Percentiles rank a stretch among this genome's conserved stretches.
phyloP scores from a whole-genome alignment of 2,797 vertebrate species.

The Vespertilio murinus region DNA sequence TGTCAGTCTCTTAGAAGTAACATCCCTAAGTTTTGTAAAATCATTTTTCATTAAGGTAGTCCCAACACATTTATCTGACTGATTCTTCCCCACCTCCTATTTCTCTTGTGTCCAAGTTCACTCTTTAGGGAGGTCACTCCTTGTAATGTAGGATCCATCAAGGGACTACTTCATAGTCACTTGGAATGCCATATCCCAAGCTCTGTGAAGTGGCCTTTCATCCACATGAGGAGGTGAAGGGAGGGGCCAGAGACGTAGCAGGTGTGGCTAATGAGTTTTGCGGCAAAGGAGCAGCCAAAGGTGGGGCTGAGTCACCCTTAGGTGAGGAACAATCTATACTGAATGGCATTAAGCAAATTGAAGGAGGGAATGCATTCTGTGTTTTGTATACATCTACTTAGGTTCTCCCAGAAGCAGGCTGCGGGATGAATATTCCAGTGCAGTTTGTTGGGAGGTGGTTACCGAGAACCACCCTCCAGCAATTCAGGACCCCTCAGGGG shows the following conservation, averaged over 20 bases:
- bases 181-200: background rate
- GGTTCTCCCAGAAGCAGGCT: background rate
- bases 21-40: background rate
- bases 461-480: no score
- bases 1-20: background rate
- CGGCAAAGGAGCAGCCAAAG: background rate
- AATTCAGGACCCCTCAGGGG: no score
- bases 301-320: background rate
- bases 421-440: background rate
- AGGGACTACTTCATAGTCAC: background rate
- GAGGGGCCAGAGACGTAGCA: background rate
- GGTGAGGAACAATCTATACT: fast-evolving
- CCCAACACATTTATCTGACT: background rate
- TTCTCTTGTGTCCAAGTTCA: background rate
- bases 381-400: background rate
- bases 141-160: background rate
- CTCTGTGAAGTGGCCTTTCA: background rate
- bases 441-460: background rate
- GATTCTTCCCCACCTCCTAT: background rate
- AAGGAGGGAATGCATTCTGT: background rate
- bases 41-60: background rate
- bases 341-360: background rate
- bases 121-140: background rate
- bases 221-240: background rate
- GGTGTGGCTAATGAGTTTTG: background rate